Evolutionary conservation across 1,140 invertebrate species (phyloP).

Genomic region (Luehdorfia chinensis): DNA sequence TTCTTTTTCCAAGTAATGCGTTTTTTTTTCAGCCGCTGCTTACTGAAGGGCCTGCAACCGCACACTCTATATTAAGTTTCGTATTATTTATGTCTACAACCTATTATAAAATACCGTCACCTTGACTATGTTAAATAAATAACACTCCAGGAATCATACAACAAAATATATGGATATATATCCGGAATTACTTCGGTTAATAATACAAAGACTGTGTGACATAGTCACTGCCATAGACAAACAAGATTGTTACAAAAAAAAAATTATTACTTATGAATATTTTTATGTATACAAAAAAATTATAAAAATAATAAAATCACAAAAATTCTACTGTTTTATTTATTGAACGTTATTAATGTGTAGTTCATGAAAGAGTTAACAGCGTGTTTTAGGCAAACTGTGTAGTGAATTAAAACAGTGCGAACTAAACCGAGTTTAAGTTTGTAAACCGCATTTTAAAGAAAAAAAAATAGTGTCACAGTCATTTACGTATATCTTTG

Average conservation of each 20-base stretch:
- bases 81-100: conserved; percentile 47
- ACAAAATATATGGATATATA: conserved; percentile 17
- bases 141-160: conserved; percentile 16
- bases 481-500: too few relatives aligned
- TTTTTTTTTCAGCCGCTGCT: conserved; percentile 71
- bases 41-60: conserved; percentile 57
- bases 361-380: too few relatives aligned
- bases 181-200: conserved; percentile 32
- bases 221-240: conserved; percentile 68
- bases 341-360: too few relatives aligned
- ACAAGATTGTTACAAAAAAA: conserved; percentile 62
- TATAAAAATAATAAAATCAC: conserved; percentile 62
- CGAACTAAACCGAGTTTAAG: too few relatives aligned
- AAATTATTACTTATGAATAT: conserved; percentile 64
- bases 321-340: conserved; percentile 37
- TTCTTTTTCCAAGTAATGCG: too few relatives aligned
- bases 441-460: too few relatives aligned
- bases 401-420: too few relatives aligned
- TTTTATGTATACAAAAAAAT: conserved; percentile 66
- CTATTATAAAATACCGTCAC: conserved; percentile 31
- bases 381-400: too few relatives aligned
- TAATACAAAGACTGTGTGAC: conserved; percentile 73
- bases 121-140: conserved; percentile 62
- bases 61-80: conserved; percentile 44
- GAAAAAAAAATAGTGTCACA: too few relatives aligned